Evolutionary conservation across 2,797 vertebrate genomes (phyloP).

Genomic region (Molothrus ater): DNA sequence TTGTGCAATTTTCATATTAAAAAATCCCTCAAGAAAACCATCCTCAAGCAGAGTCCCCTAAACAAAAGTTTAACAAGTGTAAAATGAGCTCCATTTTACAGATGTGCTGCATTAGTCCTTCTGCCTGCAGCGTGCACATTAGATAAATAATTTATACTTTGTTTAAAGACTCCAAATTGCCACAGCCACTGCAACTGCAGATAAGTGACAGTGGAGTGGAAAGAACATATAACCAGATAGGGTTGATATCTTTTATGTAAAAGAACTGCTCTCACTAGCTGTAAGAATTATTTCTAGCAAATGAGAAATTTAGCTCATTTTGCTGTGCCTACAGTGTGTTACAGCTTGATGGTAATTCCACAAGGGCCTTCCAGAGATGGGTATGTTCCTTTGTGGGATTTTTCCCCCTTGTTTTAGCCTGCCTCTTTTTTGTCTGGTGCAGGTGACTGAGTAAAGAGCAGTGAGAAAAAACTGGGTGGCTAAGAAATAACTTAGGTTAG

Average conservation of each 20-base stretch:
- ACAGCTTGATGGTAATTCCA: background rate
- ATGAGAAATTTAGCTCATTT: background rate
- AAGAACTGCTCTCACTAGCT: background rate
- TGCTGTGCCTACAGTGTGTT: background rate
- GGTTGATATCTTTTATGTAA: background rate
- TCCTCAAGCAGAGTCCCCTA: background rate
- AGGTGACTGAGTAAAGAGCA: background rate
- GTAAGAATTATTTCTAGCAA: background rate
- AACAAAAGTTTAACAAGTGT: background rate
- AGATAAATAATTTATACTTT: background rate
- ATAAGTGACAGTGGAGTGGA: background rate
- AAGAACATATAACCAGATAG: background rate
- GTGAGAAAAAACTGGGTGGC: rapidly evolving
- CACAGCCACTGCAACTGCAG: background rate
- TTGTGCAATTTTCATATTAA: background rate
- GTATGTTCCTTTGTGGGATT: background rate
- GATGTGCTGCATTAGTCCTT: background rate
- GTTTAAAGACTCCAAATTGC: background rate
- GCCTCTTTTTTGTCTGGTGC: background rate
- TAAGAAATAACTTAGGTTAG: background rate
- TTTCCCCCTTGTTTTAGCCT: background rate
- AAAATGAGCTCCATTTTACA: background rate
- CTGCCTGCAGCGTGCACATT: background rate
- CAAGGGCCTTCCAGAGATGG: background rate
- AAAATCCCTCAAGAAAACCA: background rate